Conservation (phyloP, 1,140 invertebrate species). For the Amyelois transitella region DNA sequence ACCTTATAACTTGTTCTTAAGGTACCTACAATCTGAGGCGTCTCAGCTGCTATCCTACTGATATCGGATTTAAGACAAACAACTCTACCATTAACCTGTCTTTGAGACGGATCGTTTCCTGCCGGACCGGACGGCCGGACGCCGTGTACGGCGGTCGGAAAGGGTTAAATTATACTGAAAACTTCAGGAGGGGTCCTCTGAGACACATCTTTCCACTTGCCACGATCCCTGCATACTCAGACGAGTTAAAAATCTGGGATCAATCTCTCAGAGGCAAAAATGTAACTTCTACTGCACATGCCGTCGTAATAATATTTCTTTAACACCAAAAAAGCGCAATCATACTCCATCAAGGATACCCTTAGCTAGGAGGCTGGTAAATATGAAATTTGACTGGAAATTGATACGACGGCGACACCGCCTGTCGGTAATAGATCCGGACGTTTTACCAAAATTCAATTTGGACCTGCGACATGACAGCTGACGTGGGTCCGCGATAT, state of each 20-base stretch:
- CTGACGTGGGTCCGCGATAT: constrained; percentile 8
- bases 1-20: too few species aligned
- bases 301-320: too few species aligned
- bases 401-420: constrained; percentile 21
- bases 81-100: neutral
- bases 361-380: constrained; percentile 8
- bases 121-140: neutral
- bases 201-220: too few species aligned
- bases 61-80: neutral
- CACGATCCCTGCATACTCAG: too few species aligned
- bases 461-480: constrained; percentile 15
- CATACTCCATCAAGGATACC: neutral
- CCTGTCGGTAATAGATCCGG: constrained; percentile 22
- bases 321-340: neutral
- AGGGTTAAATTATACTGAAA: neutral
- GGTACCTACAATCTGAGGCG: too few species aligned
- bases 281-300: too few species aligned
- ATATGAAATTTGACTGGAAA: constrained; percentile 27
- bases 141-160: neutral
- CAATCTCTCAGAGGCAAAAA: too few species aligned
- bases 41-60: neutral
- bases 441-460: constrained; percentile 29
- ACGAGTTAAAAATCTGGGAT: too few species aligned
- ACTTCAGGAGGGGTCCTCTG: too few species aligned
- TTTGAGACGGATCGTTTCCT: neutral